Evolutionary conservation across 2,113 vertebrate genomes (phyloP), one percentile per base, ranked within the genome.

Genomic region (Calyptomena viridis): DNA sequence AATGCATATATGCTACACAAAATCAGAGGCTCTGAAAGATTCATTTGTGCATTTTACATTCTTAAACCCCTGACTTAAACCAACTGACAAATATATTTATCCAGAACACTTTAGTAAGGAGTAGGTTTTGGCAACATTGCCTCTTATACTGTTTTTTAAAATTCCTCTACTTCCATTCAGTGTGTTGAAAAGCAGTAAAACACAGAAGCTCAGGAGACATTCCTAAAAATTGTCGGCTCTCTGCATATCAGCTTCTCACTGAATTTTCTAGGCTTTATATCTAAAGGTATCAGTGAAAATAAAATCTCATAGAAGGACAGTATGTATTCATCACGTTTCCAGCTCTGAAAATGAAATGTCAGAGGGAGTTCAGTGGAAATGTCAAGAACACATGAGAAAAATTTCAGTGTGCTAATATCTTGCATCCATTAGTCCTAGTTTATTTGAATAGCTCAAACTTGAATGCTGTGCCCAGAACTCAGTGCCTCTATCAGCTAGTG

Each of bases 331-430:
- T 55, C 50, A 37, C 4, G 37, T 80, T 73, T 90, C 19, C 42
- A 88, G n/a, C 33, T 85, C 50, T 79, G 46, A 86, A 89, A 89
- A 90, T n/a, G 33, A 90, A 84, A 94, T 59, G 22, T 93, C 68
- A 85, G 30, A 76, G 15, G 12, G 3, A 71, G 24, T 84, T 88
- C 55, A 63, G 42, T 78, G 42, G n/a, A 93, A 95, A 95, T 73
- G 59, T 47, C 67, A 92, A 84, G 63, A 96, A 71, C 4, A 47
- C 12, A 42, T 19, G 56, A 87, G 30, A 72, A 94, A 94, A 80
- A 33, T 12, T 60, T 87, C 27, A 13, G 6, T 49, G 12, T 62
- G 30, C 27, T 85, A 64, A 87, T 58, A 78, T 39, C 19, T 67
- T 88, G 22, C 6, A 58, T 92, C 80, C 5, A 42, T 83, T 90